These are phyloP conservation scores for Heteromyza rotundicornis DNA, from an alignment of 2,888 invertebrate species.

Conservation along the genomic window DNA sequence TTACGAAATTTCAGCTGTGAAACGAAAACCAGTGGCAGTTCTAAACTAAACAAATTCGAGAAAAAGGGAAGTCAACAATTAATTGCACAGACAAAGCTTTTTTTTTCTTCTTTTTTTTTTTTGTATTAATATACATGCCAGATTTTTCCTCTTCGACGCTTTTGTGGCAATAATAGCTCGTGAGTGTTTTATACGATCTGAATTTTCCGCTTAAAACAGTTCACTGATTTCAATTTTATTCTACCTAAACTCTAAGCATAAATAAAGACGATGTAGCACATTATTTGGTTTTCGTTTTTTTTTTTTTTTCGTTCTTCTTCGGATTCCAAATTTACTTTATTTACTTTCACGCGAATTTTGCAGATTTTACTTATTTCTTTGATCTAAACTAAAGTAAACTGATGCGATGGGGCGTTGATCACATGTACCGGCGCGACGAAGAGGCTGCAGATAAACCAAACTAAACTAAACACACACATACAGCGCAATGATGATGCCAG, in stretches of 20 bases:
- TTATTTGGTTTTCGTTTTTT: too few species aligned
- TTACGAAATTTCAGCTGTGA: not conserved
- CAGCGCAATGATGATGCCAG: slow-evolving; percentile 9
- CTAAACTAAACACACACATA: too few species aligned
- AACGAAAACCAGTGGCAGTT: not conserved
- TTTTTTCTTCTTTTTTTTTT: slow-evolving; percentile 3
- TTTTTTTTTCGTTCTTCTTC: not conserved
- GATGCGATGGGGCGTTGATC: not conserved
- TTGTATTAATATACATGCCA: too few species aligned
- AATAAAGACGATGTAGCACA: not conserved
- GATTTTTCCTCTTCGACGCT: too few species aligned
- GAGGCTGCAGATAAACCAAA: too few species aligned
- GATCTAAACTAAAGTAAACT: slow-evolving; percentile 2
- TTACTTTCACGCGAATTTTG: slow-evolving; percentile 14
- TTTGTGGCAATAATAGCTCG: slow-evolving; percentile 1
- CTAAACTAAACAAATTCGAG: slow-evolving; percentile 35
- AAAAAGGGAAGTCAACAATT: slow-evolving; percentile 39
- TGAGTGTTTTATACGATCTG: slow-evolving; percentile 33
- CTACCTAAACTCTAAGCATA: not conserved
- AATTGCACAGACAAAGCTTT: slow-evolving; percentile 28
- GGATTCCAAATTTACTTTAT: not conserved
- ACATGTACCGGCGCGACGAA: slow-evolving; percentile 24
- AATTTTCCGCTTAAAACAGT: slow-evolving; percentile 10
- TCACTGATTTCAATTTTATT: not conserved
- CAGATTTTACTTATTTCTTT: not conserved